Evolutionary conservation across 2,113 vertebrate genomes (phyloP).

Genomic region (Phyllostomus discolor): DNA sequence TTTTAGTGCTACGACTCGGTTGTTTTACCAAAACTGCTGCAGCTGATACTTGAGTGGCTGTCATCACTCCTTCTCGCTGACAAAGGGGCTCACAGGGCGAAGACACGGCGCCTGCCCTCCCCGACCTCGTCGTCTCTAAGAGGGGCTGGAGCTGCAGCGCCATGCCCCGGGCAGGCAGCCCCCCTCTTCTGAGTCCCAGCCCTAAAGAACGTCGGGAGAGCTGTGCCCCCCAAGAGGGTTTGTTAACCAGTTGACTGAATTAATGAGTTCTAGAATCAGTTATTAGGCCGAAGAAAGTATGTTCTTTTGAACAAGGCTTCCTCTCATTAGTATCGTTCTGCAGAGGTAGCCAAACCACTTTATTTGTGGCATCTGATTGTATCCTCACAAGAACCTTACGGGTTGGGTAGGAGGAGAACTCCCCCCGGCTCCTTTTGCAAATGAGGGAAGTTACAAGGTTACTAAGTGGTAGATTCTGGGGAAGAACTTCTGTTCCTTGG

Average conservation of each 20-base stretch:
- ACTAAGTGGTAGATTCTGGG: neutral
- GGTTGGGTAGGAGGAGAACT: neutral
- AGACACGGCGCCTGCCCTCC: neutral
- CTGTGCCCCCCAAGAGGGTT: neutral
- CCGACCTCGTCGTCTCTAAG: neutral
- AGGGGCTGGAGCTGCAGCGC: fast-evolving
- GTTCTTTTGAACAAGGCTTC: neutral
- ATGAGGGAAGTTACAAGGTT: neutral
- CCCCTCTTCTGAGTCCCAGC: neutral
- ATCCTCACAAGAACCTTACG: neutral
- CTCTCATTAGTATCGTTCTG: neutral
- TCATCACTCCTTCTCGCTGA: neutral
- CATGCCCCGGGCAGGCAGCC: fast-evolving
- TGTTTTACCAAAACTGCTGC: neutral
- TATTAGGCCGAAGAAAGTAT: neutral
- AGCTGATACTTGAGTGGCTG: neutral
- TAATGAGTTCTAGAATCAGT: neutral
- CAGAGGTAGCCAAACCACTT: neutral
- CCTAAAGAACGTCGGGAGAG: neutral
- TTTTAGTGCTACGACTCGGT: neutral
- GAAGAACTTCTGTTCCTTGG: neutral
- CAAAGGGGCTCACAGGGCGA: neutral
- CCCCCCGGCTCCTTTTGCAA: neutral
- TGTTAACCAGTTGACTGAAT: neutral
- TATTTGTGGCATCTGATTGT: neutral